Evolutionary conservation across 2,113 vertebrate genomes (phyloP).

Genomic region (Spilogale gracilis): DNA sequence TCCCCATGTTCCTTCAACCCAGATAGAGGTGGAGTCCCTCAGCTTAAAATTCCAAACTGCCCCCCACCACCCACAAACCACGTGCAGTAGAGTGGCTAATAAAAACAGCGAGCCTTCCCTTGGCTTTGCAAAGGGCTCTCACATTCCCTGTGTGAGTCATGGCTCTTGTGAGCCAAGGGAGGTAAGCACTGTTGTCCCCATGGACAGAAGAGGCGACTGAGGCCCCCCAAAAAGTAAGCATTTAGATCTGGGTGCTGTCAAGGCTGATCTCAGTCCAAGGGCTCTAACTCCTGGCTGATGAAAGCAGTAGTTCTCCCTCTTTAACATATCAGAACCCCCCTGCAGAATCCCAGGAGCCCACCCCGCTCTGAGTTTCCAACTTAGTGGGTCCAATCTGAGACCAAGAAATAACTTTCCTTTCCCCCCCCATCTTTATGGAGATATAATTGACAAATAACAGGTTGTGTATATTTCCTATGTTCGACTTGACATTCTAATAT

Average conservation of each 20-base stretch:
- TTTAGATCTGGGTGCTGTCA: neutral
- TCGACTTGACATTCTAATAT: neutral
- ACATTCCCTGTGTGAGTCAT: neutral
- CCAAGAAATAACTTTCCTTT: neutral
- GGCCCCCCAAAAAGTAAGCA: neutral
- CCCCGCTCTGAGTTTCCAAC: neutral
- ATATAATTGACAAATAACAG: neutral
- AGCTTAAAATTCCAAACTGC: neutral
- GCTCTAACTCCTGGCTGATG: neutral
- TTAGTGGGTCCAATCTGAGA: neutral
- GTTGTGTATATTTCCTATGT: neutral
- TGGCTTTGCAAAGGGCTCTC: neutral
- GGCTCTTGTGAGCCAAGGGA: neutral
- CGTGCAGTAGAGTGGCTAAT: neutral
- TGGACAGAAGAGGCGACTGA: conserved; percentile 19
- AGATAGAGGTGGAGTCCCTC: neutral
- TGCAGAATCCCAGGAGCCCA: neutral
- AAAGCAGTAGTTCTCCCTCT: neutral
- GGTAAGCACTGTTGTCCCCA: neutral
- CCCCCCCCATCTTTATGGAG: neutral
- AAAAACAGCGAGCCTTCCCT: neutral
- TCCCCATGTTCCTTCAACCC: neutral
- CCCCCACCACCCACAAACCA: neutral
- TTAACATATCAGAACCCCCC: neutral
- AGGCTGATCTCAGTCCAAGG: neutral